phyloP scores from a whole-genome alignment of 2,888 invertebrate genomes.

The Mimachlamys varia region DNA sequence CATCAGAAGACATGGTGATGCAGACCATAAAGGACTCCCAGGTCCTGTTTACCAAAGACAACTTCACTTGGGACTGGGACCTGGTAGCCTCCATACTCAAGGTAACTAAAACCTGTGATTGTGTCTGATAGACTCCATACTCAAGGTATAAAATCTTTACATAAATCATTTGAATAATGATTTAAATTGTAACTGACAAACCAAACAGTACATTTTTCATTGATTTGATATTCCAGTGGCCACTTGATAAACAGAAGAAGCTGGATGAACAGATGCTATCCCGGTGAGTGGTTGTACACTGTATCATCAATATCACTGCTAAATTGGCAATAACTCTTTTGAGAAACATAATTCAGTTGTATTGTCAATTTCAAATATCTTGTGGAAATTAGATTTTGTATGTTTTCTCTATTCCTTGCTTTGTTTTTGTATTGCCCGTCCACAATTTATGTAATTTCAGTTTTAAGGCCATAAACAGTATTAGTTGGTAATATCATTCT shows the following conservation, averaged over 20 bases:
- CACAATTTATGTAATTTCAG: too few relatives aligned
- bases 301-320: not conserved
- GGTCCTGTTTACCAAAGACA: slow-evolving; percentile 90
- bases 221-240: slow-evolving; percentile 74
- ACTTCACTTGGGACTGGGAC: slow-evolving; percentile 95
- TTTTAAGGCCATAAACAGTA: too few relatives aligned
- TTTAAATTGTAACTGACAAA: not conserved
- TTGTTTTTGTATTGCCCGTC: too few relatives aligned
- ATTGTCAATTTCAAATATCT: not conserved
- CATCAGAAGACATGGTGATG: slow-evolving; percentile 71
- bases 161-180: not conserved
- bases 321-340: not conserved
- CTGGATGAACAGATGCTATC: slow-evolving; percentile 86
- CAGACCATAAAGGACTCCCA: slow-evolving; percentile 89
- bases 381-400: too few relatives aligned
- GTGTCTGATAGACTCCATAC: not conserved
- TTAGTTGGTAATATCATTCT: too few relatives aligned
- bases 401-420: too few relatives aligned
- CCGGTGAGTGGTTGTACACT: slow-evolving; percentile 70
- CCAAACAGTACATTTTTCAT: not conserved
- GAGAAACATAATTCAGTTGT: not conserved
- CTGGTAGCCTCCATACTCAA: slow-evolving; percentile 92
- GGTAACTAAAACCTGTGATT: slow-evolving; percentile 81
- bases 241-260: slow-evolving; percentile 83
- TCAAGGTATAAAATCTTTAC: not conserved